phyloP scores from a whole-genome alignment of 2,888 invertebrate species.

The Lepas anatifera region DNA sequence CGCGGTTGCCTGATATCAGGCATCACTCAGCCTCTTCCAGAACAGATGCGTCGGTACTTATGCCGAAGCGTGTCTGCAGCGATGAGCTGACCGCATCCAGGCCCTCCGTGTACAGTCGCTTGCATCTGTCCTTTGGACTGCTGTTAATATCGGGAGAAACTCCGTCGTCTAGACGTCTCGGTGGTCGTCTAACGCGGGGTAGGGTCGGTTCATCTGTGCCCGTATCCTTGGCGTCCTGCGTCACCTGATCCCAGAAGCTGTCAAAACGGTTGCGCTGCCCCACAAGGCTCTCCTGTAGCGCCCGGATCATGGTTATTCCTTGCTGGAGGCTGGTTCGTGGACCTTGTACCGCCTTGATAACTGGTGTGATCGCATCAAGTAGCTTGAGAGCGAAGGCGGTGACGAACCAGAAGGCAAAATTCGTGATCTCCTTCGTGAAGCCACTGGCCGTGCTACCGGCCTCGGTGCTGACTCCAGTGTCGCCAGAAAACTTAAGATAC shows the following conservation, averaged over 20 bases:
- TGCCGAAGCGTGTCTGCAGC: background rate
- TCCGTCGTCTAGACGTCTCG: background rate
- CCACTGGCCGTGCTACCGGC: background rate
- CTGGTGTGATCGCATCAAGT: background rate
- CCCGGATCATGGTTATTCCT: background rate
- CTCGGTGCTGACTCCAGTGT: background rate
- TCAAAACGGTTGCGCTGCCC: background rate
- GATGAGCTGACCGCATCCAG: background rate
- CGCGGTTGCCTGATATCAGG: background rate
- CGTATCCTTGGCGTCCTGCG: background rate
- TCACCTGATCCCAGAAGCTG: background rate
- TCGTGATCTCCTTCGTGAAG: background rate
- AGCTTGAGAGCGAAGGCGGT: background rate
- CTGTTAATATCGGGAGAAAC: background rate
- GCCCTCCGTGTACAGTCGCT: background rate
- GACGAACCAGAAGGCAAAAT: background rate
- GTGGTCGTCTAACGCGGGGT: background rate
- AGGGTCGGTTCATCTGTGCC: background rate
- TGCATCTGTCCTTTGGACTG: background rate
- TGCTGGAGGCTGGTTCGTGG: background rate
- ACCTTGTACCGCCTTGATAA: background rate
- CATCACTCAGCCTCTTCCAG: background rate
- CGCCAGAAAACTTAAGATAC: background rate
- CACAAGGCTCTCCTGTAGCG: background rate
- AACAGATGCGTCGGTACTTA: background rate